Evolutionary conservation across 64 coral and sea anemone species (phyloP).

Genomic region (Pocillopora damicornis): DNA sequence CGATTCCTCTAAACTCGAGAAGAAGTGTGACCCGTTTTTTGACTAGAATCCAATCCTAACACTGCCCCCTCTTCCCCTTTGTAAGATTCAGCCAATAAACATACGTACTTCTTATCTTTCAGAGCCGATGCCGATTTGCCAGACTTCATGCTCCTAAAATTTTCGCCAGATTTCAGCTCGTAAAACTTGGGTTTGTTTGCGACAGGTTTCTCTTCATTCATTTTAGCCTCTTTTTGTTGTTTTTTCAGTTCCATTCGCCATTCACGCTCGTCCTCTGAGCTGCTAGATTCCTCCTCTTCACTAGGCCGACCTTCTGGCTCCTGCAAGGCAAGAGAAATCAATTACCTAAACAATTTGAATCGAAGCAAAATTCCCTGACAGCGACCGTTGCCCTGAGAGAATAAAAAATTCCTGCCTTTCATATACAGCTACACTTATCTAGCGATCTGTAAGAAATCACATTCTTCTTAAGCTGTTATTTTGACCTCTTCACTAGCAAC

Average conservation of each 20-base stretch:
- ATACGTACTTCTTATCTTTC: slow-evolving; percentile 19
- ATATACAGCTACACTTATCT: too few relatives aligned
- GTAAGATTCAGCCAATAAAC: neutral
- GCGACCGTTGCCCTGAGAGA: neutral
- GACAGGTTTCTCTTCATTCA: neutral
- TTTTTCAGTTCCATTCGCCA: slow-evolving; percentile 52
- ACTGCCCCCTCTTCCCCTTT: neutral
- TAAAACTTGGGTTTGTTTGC: slow-evolving; percentile 85
- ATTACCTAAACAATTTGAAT: neutral
- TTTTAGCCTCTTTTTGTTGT: slow-evolving; percentile 18
- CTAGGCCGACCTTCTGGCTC: slow-evolving; percentile 74
- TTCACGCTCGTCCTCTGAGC: slow-evolving; percentile 86
- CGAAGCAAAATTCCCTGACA: too few relatives aligned
- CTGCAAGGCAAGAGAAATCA: slow-evolving; percentile 30
- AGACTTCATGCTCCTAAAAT: slow-evolving; percentile 46
- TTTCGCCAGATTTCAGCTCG: slow-evolving; percentile 75
- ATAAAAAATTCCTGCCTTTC: neutral
- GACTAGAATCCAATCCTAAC: neutral
- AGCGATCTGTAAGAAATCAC: too few relatives aligned
- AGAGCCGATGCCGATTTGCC: neutral
- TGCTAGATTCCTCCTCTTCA: slow-evolving; percentile 68
- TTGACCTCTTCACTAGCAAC: too few relatives aligned
- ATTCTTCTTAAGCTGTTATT: too few relatives aligned
- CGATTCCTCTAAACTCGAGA: too few relatives aligned
- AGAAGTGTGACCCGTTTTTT: too few relatives aligned